Evolutionary conservation across 2,888 invertebrate genomes (phyloP), one percentile per base, ranked within the genome.

Genomic region (Euzophera pinguis): DNA sequence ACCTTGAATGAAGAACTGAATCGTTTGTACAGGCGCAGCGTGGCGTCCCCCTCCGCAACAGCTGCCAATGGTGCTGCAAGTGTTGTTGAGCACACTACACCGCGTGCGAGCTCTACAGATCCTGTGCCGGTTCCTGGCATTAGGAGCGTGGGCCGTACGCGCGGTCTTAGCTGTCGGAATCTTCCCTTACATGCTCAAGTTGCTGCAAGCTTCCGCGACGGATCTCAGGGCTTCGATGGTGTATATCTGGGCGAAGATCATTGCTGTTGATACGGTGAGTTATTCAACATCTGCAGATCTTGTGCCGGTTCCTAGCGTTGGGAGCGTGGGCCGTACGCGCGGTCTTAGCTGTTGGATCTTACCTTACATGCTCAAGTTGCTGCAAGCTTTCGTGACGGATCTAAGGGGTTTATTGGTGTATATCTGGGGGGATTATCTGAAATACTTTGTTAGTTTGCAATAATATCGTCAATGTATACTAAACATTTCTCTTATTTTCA

Each of bases 201-300:
- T 99, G 65, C 91, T 99, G 67, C 99, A 99, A 88, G 98, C 98
- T 67, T 96, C 96, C 59, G 98, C 98, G 2, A 93, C 94, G 65
- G 99, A 99, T 81, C 90, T 99, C 63, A 92, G 98, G 54, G 96
- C 98, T 6, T 92, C 98, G 56, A 92, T 99, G 66, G 98, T 99
- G 42, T 99, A 98, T 82, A 99, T 99, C 66, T 99, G 99, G 99
- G 98, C 99, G 13, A 98, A 99, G 90, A 98, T 99, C 68, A 91
- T 99, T 54, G 98, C 99, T 29, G 98, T 99, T 4, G 99, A 99
- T 80, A 95, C 94, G 78, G 97, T 97, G 73, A 92, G 49, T 39
- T 2, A n/a, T n/a, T n/a, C n/a, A n/a, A n/a, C n/a, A n/a, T 13
- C 91, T 99, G 65, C 98, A 99, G 76, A 91, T 99, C 59, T 91